phyloP scores from a whole-genome alignment of 2,797 vertebrate species.

The Yasuhikotakia modesta region DNA sequence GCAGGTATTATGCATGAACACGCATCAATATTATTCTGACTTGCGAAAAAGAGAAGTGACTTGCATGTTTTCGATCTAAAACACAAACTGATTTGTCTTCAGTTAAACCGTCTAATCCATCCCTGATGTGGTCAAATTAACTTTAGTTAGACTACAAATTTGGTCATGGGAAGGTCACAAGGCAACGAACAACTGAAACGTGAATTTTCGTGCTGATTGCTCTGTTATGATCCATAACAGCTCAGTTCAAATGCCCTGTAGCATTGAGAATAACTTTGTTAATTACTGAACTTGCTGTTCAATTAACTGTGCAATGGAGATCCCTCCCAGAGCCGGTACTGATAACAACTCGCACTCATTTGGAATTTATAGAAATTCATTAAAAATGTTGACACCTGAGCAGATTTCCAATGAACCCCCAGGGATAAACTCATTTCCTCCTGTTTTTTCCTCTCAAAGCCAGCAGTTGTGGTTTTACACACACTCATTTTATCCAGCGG shows the following conservation, averaged over 20 bases:
- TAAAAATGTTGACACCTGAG: conserved; percentile 58
- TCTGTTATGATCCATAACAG: conserved; percentile 27
- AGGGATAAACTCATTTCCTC: conserved; percentile 50
- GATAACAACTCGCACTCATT: conserved; percentile 58
- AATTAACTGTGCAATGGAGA: conserved; percentile 58
- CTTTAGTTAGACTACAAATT: conserved; percentile 6
- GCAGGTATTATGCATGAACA: no score
- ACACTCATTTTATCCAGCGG: not conserved
- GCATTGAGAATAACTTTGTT: conserved; percentile 55
- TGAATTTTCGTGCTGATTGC: conserved; percentile 23
- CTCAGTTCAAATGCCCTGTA: conserved; percentile 45
- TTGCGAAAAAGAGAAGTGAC: no score
- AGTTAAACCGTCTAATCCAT: not conserved
- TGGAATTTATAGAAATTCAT: conserved; percentile 57
- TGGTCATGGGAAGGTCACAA: conserved; percentile 4
- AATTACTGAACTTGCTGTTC: conserved; percentile 59
- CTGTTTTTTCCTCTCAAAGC: conserved; percentile 19
- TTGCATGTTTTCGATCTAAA: no score
- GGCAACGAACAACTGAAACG: conserved; percentile 14
- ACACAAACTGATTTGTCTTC: not conserved
- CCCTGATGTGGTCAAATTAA: not conserved
- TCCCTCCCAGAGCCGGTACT: conserved; percentile 48
- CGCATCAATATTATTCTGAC: no score
- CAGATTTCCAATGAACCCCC: conserved; percentile 42
- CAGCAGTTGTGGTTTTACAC: conserved; percentile 40